phyloP scores from a whole-genome alignment of 2,113 vertebrate species.

The Entomyzon cyanotis region DNA sequence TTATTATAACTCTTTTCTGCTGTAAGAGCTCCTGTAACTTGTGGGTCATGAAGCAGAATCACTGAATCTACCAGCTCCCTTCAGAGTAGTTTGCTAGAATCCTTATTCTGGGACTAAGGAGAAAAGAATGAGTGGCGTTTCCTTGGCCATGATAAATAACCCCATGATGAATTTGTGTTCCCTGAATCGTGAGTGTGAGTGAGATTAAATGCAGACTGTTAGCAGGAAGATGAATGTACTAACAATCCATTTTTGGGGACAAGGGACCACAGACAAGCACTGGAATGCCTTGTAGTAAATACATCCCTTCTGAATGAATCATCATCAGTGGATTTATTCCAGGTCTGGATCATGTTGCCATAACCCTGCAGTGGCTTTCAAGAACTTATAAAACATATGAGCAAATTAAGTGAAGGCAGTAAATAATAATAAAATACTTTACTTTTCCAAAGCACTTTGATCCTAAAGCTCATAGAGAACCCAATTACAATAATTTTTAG shows the following conservation, averaged over 20 bases:
- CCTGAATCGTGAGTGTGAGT: not conserved
- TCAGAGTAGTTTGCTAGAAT: not conserved
- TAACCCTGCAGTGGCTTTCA: not conserved
- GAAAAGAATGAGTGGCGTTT: not conserved
- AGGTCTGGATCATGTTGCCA: not conserved
- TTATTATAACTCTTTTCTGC: not conserved
- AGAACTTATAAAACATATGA: not conserved
- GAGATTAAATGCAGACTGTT: not conserved
- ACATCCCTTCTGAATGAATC: not conserved
- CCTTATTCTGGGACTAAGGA: not conserved
- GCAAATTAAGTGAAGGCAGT: not conserved
- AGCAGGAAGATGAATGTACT: not conserved
- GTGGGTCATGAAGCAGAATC: not conserved
- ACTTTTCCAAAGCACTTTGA: not conserved
- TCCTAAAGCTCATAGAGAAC: not conserved
- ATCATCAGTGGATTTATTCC: not conserved
- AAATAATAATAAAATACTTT: slow-evolving; percentile 24
- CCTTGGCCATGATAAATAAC: not conserved
- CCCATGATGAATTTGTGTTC: not conserved
- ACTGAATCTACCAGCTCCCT: not conserved
- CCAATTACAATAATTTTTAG: not conserved
- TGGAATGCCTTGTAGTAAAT: not conserved
- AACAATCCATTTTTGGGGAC: not conserved
- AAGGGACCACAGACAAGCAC: not conserved
- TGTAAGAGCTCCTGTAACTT: not conserved